Base-by-base conservation (phyloP, 2,113 vertebrate species). In the Misgurnus mizolepis region DNA sequence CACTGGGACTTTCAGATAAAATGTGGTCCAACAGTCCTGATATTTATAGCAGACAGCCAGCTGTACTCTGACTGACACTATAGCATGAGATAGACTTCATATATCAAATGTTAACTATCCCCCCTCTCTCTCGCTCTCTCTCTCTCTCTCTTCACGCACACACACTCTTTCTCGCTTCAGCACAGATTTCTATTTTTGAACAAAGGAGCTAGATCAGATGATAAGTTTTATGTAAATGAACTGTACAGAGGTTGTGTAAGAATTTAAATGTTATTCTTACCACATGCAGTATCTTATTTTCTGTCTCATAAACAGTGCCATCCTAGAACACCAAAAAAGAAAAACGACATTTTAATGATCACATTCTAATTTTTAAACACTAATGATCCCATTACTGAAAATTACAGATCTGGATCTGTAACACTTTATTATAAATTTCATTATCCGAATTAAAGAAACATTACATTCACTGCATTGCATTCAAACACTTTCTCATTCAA, bases 221-320 rank as follows among this genome's bases (percentile, higher is more conserved):
- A 75, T 9, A 27, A 53, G 74, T 9, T 76, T 55, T 76, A 76
- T 55, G 62, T 77, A 77, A 77, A 77, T 76, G 15, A 66, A 76
- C 50, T 34, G 27, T 2, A 15, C 53, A 40, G 47, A 66, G 49
- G 27, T 14, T 76, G 27, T 77, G 73, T 64, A 45, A 75, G 17
- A 66, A 77, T 40, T n/a, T 18, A 77, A 77, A 77, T 40, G 62
- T 53, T 62, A 66, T 39, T 92, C 95, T 95, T 94, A 96, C 95
- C 79, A 96, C 93, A 85, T 84, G 88, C 82, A 95, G 86, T 87
- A 96, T 95, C 91, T 94, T 94, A 86, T 95, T 94, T 85, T 96
- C 95, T 88, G 95, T 95, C 86, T 95, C 95, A 83, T 91, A 92
- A 11, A 96, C 90, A 73, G 91, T 90, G 87, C 90, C 95, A 76